Conservation (phyloP, 2,888 invertebrate genomes). For the Chrysomela aeneicollis region DNA sequence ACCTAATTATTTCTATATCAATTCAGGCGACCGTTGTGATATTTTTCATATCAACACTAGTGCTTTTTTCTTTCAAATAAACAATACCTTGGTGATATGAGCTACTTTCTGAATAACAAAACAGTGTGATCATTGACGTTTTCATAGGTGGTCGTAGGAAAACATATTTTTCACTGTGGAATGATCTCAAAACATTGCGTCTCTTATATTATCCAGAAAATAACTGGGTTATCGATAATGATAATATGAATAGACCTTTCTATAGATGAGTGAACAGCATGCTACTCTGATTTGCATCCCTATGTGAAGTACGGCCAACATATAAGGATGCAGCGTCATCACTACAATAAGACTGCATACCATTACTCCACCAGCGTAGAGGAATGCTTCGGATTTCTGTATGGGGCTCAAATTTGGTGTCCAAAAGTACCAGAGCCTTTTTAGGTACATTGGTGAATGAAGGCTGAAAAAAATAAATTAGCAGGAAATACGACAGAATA, state of each 20-base stretch:
- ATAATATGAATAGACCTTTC: slow-evolving; percentile 67
- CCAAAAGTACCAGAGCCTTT: slow-evolving; percentile 57
- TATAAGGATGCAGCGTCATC: slow-evolving; percentile 76
- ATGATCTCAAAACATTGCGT: too few relatives aligned
- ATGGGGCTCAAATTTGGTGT: slow-evolving; percentile 50
- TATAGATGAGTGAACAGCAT: slow-evolving; percentile 75
- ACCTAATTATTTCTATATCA: too few relatives aligned
- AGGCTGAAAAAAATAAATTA: slow-evolving; percentile 30
- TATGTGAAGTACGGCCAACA: slow-evolving; percentile 70
- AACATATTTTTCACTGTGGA: too few relatives aligned
- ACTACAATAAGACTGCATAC: slow-evolving; percentile 67
- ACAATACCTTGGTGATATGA: too few relatives aligned
- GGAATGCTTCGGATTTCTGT: slow-evolving; percentile 63
- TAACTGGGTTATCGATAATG: not conserved
- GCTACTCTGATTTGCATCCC: slow-evolving; percentile 80
- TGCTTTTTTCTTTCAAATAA: too few relatives aligned
- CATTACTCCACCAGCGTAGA: slow-evolving; percentile 67
- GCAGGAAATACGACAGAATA: not conserved
- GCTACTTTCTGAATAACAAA: too few relatives aligned
- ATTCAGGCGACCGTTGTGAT: too few relatives aligned
- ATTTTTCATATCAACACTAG: too few relatives aligned
- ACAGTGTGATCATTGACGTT: too few relatives aligned
- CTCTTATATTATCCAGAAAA: too few relatives aligned
- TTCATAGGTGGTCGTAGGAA: too few relatives aligned
- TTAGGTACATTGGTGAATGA: slow-evolving; percentile 54